Base-by-base conservation (phyloP, 2,888 invertebrate genomes). In the Antitype chi region DNA sequence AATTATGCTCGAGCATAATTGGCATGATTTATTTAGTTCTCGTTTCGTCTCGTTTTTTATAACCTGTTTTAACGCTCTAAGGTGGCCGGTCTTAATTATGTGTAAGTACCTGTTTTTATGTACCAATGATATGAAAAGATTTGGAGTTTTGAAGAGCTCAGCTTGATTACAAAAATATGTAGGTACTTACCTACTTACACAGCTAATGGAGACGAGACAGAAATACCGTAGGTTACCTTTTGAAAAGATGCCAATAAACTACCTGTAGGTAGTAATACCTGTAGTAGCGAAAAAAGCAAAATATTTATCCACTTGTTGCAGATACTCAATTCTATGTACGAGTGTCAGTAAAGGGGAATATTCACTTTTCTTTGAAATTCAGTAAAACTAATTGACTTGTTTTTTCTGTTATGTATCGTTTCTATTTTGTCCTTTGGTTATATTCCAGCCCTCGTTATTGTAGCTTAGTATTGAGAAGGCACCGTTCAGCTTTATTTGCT, bases 221-320 rank as follows among this genome's bases (percentile, higher is more conserved):
- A 49, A 49, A 23, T 20, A 15, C 49, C 17, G 1, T 7, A 6
- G 6, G 47, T 15, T 8, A 74, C 25, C 59, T 52, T 59, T 70
- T 74, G 28, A 59, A 64, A 38, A 59, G 23, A 28, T 52, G 59
- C 57, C 64, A 59, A 57, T 64, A 47, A 76, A 64, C 63, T 57
- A 67, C 52, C 59, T 76, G 28, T 43, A 52, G 28, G 23, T 67
- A 59, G 38, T 8, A 38, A n/a, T n/a, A 32, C 32, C 32, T 32
- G 32, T 32, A 32, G 32, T 4, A 32, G 32, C 32, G 32, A 32
- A 32, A 32, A 59, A 74, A 59, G 15, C 17, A 47, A 15, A 53
- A 47, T 3, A 15, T 64, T n/a, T 47, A 15, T 74, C 23, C 66
- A 76, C 60, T 76, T 64, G 59, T 64, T 76, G 74, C 28, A 43